phyloP scores from a whole-genome alignment of 2,113 vertebrate genomes.

The Cyprinodon tularosa region DNA sequence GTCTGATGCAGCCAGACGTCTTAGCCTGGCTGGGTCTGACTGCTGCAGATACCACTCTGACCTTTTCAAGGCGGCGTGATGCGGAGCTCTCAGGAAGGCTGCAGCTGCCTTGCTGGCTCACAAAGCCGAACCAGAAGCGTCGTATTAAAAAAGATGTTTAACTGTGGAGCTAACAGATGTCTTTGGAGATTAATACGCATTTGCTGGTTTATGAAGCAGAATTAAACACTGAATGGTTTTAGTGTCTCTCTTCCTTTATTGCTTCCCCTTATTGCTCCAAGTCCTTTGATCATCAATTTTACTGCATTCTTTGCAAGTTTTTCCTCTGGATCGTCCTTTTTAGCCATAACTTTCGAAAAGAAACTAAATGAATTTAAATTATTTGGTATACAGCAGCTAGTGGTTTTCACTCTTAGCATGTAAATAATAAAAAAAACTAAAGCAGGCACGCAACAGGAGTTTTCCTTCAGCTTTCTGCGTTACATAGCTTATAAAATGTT shows the following conservation, averaged over 20 bases:
- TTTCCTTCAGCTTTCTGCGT: not conserved
- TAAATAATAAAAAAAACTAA: not conserved
- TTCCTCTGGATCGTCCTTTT: conserved; percentile 2
- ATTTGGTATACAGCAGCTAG: not conserved
- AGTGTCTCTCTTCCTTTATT: not conserved
- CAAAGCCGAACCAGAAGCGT: conserved; percentile 25
- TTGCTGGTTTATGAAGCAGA: not conserved
- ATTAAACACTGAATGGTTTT: conserved; percentile 4
- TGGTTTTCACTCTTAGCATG: not conserved
- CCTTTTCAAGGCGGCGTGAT: conserved; percentile 39
- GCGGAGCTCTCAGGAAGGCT: conserved; percentile 20
- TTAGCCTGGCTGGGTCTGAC: conserved; percentile 30
- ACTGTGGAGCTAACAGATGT: conserved; percentile 16
- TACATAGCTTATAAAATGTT: not conserved
- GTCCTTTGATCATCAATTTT: conserved; percentile 48
- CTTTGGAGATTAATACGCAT: conserved; percentile 3
- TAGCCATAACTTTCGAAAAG: not conserved
- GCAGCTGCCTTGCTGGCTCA: conserved; percentile 33
- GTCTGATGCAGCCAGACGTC: conserved; percentile 5
- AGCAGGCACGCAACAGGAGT: not conserved
- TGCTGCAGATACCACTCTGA: conserved; percentile 11
- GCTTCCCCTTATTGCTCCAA: conserved; percentile 2
- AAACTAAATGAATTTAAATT: not conserved
- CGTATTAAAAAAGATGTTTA: conserved; percentile 2
- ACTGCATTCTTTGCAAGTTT: conserved; percentile 43